Percentiles rank a stretch among this genome's conserved stretches.
Conservation (phyloP, 2,113 vertebrate species). For the Protobothrops mucrosquamatus region DNA sequence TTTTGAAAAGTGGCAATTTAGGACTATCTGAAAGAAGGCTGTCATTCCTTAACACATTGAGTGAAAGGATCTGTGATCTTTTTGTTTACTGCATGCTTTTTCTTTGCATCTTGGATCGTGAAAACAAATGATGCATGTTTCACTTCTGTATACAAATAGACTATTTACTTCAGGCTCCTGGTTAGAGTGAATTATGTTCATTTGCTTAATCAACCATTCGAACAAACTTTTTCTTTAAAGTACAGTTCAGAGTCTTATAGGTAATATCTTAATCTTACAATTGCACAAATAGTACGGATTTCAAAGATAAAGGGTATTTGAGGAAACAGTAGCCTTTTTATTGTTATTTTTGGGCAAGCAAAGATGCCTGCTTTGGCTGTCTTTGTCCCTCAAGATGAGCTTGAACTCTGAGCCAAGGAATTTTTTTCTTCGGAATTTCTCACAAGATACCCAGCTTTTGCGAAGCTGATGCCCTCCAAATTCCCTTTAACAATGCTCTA, state of each 20-base stretch:
- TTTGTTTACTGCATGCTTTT: not conserved
- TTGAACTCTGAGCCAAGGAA: not conserved
- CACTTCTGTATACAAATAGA: not conserved
- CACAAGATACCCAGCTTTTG: not conserved
- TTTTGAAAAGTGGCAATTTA: not conserved
- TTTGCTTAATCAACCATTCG: not conserved
- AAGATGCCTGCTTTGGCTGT: not conserved
- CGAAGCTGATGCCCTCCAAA: not conserved
- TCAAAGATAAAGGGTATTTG: not conserved
- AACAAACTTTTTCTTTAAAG: not conserved
- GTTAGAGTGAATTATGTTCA: slow-evolving; percentile 15
- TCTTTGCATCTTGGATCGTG: slow-evolving; percentile 2
- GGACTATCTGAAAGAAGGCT: not conserved
- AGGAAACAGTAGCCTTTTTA: not conserved
- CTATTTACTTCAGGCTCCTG: slow-evolving; percentile 12
- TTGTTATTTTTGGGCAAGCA: not conserved
- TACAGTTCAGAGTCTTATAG: not conserved
- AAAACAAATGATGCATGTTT: slow-evolving; percentile 8
- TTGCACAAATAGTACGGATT: not conserved
- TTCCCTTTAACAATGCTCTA: not conserved
- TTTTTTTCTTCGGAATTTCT: not conserved
- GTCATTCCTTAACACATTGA: not conserved
- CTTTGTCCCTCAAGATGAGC: not conserved
- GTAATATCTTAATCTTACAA: not conserved
- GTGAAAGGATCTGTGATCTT: not conserved